Conservation (phyloP, 2,797 vertebrate species). For the Calcarius lapponicus region DNA sequence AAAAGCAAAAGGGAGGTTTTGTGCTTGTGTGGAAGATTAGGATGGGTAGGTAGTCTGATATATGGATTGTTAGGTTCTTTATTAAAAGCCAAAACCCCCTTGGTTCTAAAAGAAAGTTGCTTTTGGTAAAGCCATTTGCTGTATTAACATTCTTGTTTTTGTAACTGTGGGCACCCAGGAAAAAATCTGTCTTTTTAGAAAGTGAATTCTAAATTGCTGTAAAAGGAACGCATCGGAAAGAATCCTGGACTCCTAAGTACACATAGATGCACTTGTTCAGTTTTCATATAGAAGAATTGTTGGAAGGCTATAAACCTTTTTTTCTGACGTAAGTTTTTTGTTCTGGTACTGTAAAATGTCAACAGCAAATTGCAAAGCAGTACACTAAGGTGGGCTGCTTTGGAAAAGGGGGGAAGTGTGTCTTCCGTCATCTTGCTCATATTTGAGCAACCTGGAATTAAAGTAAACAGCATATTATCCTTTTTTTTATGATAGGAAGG, state of each 20-base stretch:
- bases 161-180: neutral
- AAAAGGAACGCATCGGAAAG: neutral
- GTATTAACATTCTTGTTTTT: neutral
- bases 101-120: neutral
- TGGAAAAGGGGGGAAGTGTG: neutral
- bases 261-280: neutral
- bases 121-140: constrained; percentile 22
- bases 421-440: neutral
- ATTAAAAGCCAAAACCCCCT: neutral
- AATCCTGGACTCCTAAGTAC: neutral
- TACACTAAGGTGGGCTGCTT: neutral
- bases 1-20: constrained; percentile 76
- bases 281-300: neutral
- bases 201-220: neutral
- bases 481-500: neutral
- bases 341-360: neutral
- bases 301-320: neutral
- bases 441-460: neutral
- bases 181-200: neutral
- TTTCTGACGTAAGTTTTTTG: neutral
- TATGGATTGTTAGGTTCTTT: neutral
- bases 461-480: neutral
- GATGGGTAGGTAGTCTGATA: neutral
- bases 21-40: neutral
- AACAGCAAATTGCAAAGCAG: neutral